phyloP scores from a whole-genome alignment of 1,140 invertebrate genomes.

The Zophobas morio region DNA sequence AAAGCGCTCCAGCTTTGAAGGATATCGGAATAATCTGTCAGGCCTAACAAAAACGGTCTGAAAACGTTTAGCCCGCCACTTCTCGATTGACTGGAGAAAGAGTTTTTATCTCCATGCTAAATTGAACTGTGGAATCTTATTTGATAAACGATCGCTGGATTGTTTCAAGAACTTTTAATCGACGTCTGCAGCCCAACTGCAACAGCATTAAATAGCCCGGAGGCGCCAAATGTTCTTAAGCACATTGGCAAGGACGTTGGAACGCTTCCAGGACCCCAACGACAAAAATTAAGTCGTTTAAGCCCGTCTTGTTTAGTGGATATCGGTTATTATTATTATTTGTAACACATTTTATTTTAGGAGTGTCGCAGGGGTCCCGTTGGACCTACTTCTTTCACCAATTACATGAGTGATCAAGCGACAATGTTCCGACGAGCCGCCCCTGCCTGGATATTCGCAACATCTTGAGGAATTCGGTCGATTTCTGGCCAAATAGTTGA shows the following conservation, averaged over 20 bases:
- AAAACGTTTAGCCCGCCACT: slow-evolving; percentile 19
- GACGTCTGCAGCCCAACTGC: neutral
- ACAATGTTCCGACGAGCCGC: neutral
- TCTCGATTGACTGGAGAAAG: slow-evolving; percentile 13
- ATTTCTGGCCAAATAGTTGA: neutral
- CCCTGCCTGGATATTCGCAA: too few relatives aligned
- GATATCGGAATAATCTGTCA: slow-evolving; percentile 26
- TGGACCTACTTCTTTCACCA: neutral
- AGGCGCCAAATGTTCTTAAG: slow-evolving; percentile 29
- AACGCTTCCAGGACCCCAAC: neutral
- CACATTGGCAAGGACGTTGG: slow-evolving; percentile 17
- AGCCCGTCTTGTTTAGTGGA: neutral
- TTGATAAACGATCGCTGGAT: neutral
- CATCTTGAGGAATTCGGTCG: neutral
- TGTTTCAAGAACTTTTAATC: neutral
- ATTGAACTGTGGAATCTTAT: neutral
- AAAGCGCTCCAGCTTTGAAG: slow-evolving; percentile 4
- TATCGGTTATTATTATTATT: neutral
- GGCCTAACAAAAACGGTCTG: slow-evolving; percentile 2
- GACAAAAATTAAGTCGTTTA: slow-evolving; percentile 14
- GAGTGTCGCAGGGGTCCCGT: too few relatives aligned
- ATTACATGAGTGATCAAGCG: neutral
- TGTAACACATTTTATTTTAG: too few relatives aligned
- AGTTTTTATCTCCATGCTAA: slow-evolving; percentile 9
- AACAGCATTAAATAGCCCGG: slow-evolving; percentile 5